phyloP scores from a whole-genome alignment of 1,140 invertebrate species.

The Nylanderia fulva region DNA sequence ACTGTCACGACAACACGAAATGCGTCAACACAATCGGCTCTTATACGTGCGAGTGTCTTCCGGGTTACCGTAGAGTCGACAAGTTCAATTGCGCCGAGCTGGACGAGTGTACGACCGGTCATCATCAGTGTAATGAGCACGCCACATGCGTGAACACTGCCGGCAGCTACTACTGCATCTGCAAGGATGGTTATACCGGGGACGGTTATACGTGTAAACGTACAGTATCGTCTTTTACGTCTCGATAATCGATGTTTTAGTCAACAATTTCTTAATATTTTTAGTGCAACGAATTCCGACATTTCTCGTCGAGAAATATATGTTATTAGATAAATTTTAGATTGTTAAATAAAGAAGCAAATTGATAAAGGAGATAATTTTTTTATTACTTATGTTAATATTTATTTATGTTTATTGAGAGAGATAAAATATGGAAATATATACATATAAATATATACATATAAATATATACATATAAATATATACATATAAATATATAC shows the following conservation, averaged over 20 bases:
- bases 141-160: conserved; percentile 94
- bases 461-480: background rate
- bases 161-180: conserved; percentile 94
- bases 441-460: background rate
- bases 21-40: conserved; percentile 93
- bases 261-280: conserved; percentile 10
- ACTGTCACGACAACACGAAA: conserved; percentile 92
- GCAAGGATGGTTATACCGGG: conserved; percentile 92
- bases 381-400: background rate
- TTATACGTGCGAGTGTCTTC: conserved; percentile 93
- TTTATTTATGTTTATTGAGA: background rate
- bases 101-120: conserved; percentile 91
- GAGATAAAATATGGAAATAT: conserved; percentile 1
- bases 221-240: conserved; percentile 77
- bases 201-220: conserved; percentile 93
- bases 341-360: background rate
- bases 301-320: background rate
- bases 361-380: background rate
- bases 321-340: background rate
- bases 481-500: background rate
- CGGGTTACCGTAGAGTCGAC: conserved; percentile 92
- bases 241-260: conserved; percentile 7
- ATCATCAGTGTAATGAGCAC: conserved; percentile 91
- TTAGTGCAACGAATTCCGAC: background rate
- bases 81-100: conserved; percentile 93